These are phyloP conservation scores for Upupa epops DNA, from an alignment of 2,113 vertebrate species.

Conservation along the genomic window DNA sequence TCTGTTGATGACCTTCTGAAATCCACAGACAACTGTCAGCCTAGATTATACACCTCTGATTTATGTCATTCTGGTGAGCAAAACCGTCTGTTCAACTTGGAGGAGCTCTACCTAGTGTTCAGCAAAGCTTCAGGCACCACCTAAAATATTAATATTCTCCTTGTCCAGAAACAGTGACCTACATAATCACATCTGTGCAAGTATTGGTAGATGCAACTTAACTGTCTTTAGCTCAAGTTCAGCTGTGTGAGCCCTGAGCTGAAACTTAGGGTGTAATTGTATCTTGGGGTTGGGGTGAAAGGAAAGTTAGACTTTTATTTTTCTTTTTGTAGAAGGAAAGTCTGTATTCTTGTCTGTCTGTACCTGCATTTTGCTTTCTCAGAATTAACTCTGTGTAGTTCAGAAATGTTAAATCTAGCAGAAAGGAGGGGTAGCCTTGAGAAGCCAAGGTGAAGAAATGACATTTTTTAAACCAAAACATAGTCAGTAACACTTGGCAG, in stretches of 20 bases:
- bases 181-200: neutral
- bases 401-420: neutral
- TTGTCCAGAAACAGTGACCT: neutral
- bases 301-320: neutral
- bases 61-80: neutral
- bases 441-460: neutral
- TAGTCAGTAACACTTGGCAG: neutral
- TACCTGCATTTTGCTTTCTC: neutral
- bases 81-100: neutral
- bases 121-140: neutral
- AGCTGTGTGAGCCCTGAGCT: neutral
- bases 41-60: neutral
- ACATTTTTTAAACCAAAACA: neutral
- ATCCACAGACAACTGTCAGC: neutral
- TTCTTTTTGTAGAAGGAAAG: too few species aligned
- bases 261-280: neutral
- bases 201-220: neutral
- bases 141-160: neutral
- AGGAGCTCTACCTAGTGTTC: neutral
- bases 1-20: neutral
- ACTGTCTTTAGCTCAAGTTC: neutral
- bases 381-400: neutral
- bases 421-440: neutral
- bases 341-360: neutral
- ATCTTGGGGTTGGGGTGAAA: neutral